Evolutionary conservation across 2,797 vertebrate species (phyloP), one percentile per base, ranked within the genome.

Genomic region (Macroramphosus scolopax): DNA sequence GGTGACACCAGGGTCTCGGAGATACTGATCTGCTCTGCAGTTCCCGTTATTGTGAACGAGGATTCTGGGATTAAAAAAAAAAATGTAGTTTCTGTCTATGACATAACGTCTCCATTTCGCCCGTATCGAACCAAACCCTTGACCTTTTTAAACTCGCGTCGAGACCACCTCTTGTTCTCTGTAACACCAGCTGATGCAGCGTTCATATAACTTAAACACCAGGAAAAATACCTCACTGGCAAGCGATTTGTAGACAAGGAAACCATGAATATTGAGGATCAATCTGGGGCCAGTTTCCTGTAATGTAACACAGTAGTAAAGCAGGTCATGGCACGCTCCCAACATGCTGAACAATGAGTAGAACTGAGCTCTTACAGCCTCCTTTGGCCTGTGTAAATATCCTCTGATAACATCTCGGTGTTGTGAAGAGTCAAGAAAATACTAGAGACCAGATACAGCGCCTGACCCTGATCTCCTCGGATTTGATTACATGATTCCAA

Each of bases 371-470:
- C 54, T 66, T 64, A 84, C 64, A 58, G 46, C 41, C 63, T 63
- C 44, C 51, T 67, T 75, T 49, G 67, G 55, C 63, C 67, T 39
- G 72, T 78, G 83, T 78, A 74, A 81, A 86, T 72, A 76, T 75
- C 75, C 73, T 72, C 58, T 36, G 83, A 87, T 86, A 82, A 77
- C 66, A 86, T 87, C 83, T 57, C 48, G 49, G 77, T 43, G 49
- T 44, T 50, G 33, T 63, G 54, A 56, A 62, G 51, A 36, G 44
- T 51, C 45, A 16, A 6, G 50, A 71, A 69, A 63, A 70, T 13
- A 53, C 49, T 50, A 28, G 63, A 68, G 52, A 63, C 37, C 0
- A 52, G 59, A 72, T 59, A 52, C 18, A 33, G 33, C 3, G 16
- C 11, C 17, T 26, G 53, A 72, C 54, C 49, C 39, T 24, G 42